phyloP scores from a whole-genome alignment of 2,888 invertebrate genomes.

The Stenichneumon culpator region DNA sequence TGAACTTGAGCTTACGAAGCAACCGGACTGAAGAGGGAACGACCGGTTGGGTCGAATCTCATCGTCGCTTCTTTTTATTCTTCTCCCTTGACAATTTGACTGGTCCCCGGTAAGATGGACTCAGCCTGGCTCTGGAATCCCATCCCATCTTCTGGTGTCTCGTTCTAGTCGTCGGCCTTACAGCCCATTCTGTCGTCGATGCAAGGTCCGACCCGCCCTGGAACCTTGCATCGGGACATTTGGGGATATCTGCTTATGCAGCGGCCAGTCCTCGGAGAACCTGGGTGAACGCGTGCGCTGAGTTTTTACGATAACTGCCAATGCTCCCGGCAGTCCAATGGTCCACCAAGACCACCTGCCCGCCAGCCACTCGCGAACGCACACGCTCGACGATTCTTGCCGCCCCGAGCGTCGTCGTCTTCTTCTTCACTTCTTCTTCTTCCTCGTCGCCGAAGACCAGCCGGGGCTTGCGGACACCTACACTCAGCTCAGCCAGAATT shows the following conservation, averaged over 20 bases:
- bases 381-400: conserved; percentile 30
- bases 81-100: too few relatives aligned
- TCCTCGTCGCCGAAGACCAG: conserved; percentile 35
- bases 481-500: conserved; percentile 63
- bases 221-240: conserved; percentile 70
- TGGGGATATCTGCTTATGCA: conserved; percentile 75
- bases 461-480: conserved; percentile 40
- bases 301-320: conserved; percentile 24
- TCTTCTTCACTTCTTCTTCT: conserved; percentile 14
- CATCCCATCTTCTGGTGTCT: not conserved
- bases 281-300: conserved; percentile 47
- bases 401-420: conserved; percentile 28
- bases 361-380: conserved; percentile 44
- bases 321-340: conserved; percentile 45
- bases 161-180: conserved; percentile 33
- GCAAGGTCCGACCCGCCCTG: conserved; percentile 52
- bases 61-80: conserved; percentile 5
- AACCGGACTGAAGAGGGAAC: too few relatives aligned
- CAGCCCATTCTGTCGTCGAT: conserved; percentile 58
- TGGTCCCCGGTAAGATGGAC: too few relatives aligned
- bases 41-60: conserved; percentile 57
- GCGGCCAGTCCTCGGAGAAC: conserved; percentile 24
- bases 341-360: conserved; percentile 64
- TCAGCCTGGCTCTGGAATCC: too few relatives aligned
- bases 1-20: too few relatives aligned